These are phyloP conservation scores for Alauda arvensis DNA, from an alignment of 2,797 vertebrate genomes.

Conservation along the genomic window DNA sequence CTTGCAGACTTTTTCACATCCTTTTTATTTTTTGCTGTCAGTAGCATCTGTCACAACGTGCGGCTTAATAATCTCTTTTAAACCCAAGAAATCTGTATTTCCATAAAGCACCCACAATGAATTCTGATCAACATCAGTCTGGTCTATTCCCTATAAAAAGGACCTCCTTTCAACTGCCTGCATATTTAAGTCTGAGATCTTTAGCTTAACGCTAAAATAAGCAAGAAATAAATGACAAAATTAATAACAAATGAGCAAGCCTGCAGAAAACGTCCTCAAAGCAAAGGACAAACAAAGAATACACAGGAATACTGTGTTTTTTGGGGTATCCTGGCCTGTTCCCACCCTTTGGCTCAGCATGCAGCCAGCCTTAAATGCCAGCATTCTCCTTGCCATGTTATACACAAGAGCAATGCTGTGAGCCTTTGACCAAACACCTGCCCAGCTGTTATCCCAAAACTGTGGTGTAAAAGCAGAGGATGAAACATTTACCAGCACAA, in stretches of 20 bases:
- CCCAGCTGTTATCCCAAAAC: background rate
- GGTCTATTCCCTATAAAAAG: slow-evolving; percentile 36
- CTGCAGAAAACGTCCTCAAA: slow-evolving; percentile 4
- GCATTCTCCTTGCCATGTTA: background rate
- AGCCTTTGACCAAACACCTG: background rate
- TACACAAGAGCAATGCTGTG: background rate
- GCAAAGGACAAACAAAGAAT: background rate
- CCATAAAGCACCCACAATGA: slow-evolving; percentile 54
- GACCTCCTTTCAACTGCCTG: slow-evolving; percentile 1
- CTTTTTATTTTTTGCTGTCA: slow-evolving; percentile 51
- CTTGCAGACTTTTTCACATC: slow-evolving; percentile 45
- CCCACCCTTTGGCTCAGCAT: background rate
- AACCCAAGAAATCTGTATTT: slow-evolving; percentile 62
- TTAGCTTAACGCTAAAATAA: background rate
- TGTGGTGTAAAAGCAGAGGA: fast-evolving
- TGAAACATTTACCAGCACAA: background rate
- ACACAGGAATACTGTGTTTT: fast-evolving
- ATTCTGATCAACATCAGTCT: slow-evolving; percentile 63
- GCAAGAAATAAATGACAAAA: slow-evolving; percentile 39
- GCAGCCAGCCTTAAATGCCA: background rate
- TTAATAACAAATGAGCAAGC: slow-evolving; percentile 16
- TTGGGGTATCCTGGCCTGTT: background rate
- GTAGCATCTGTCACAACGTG: slow-evolving; percentile 60
- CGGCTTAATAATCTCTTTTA: slow-evolving; percentile 57
- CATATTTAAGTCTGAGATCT: slow-evolving; percentile 20